Evolutionary conservation across 2,888 invertebrate species (phyloP).

Genomic region (Troilus luridus): DNA sequence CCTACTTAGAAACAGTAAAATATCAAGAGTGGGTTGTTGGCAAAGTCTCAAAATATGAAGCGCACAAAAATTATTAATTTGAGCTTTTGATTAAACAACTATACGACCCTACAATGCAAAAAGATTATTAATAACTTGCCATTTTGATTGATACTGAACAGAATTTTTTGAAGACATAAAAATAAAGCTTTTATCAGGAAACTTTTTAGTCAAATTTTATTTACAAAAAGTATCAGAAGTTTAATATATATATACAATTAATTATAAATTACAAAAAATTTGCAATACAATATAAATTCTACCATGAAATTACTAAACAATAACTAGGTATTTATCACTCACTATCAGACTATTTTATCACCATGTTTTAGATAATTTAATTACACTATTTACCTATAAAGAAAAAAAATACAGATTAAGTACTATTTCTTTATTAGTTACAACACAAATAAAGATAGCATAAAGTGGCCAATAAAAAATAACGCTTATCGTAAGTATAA

Average conservation of each 20-base stretch:
- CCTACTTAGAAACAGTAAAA: background rate
- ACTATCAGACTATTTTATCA: conserved; percentile 47
- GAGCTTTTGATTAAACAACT: conserved; percentile 56
- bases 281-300: conserved; percentile 17
- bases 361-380: conserved; percentile 45
- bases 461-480: conserved; percentile 12
- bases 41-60: conserved; percentile 38
- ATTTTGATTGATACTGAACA: conserved; percentile 53
- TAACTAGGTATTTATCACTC: conserved; percentile 45
- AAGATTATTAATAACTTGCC: conserved; percentile 29
- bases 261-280: conserved; percentile 36
- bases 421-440: conserved; percentile 27
- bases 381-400: conserved; percentile 19
- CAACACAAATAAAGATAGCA: conserved; percentile 15
- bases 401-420: conserved; percentile 30
- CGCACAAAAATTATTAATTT: conserved; percentile 54
- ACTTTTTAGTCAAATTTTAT: conserved; percentile 21
- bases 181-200: conserved; percentile 46
- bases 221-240: conserved; percentile 23
- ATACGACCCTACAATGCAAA: conserved; percentile 32
- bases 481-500: conserved; percentile 41
- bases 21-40: too few relatives aligned
- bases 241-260: background rate
- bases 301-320: conserved; percentile 45
- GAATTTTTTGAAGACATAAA: conserved; percentile 15